These are phyloP conservation scores for Cydia fagiglandana DNA, from an alignment of 1,140 invertebrate species.

Conservation along the genomic window DNA sequence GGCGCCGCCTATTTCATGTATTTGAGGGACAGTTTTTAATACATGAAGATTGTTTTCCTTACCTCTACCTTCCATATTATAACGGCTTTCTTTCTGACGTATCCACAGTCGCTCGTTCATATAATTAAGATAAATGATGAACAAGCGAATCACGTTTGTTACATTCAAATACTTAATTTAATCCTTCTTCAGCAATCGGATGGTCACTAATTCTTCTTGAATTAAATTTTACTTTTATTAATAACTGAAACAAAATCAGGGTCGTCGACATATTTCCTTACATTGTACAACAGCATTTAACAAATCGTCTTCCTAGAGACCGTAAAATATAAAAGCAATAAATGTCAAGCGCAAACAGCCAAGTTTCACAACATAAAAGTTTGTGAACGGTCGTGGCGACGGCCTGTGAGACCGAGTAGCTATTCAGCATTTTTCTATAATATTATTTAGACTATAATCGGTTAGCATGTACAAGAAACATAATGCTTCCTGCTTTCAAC, in stretches of 20 bases:
- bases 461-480: constrained; percentile 11
- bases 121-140: too few species aligned
- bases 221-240: too few species aligned
- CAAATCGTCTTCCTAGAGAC: constrained; percentile 54
- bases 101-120: too few species aligned
- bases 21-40: too few species aligned
- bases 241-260: constrained; percentile 35
- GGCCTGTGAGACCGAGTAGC: constrained; percentile 56
- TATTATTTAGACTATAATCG: constrained; percentile 39
- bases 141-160: too few species aligned
- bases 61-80: too few species aligned
- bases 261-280: constrained; percentile 38
- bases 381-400: constrained; percentile 52
- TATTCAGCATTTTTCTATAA: constrained; percentile 69
- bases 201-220: too few species aligned
- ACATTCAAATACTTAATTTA: too few species aligned
- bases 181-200: too few species aligned
- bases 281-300: constrained; percentile 53
- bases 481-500: constrained; percentile 14
- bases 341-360: constrained; percentile 70
- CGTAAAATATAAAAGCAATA: constrained; percentile 75
- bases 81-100: too few species aligned
- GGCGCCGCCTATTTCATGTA: too few species aligned
- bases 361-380: constrained; percentile 73
- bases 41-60: too few species aligned